Percentiles rank a stretch among this genome's conserved stretches.
These are phyloP conservation scores for Harpegnathos saltator DNA, from an alignment of 1,140 invertebrate species.

Conservation along the genomic window DNA sequence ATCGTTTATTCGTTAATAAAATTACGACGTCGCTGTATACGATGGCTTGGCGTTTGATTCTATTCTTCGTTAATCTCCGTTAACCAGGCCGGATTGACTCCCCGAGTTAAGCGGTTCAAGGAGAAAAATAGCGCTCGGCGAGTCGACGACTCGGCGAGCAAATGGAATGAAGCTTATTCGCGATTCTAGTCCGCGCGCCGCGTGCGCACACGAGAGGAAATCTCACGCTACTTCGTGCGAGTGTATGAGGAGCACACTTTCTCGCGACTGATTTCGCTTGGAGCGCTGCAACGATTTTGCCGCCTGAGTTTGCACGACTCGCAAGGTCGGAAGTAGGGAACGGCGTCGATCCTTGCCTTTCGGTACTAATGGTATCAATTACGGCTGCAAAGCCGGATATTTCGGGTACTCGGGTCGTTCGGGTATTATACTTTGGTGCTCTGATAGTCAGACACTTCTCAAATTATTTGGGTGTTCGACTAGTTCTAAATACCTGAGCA, in stretches of 20 bases:
- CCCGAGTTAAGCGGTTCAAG: slow-evolving; percentile 45
- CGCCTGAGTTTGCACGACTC: neutral
- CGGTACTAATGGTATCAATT: too few relatives aligned
- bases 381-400: too few relatives aligned
- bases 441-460: too few relatives aligned
- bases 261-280: neutral
- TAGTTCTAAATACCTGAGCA: too few relatives aligned
- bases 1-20: slow-evolving; percentile 29
- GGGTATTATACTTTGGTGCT: too few relatives aligned
- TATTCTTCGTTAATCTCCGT: slow-evolving; percentile 11
- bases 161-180: slow-evolving; percentile 25
- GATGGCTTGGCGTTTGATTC: slow-evolving; percentile 14
- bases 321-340: too few relatives aligned
- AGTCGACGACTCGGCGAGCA: neutral
- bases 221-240: neutral
- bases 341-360: too few relatives aligned
- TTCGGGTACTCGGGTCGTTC: too few relatives aligned
- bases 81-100: neutral
- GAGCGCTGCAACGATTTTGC: neutral
- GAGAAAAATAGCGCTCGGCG: slow-evolving; percentile 51
- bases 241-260: slow-evolving; percentile 6
- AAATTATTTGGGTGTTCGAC: too few relatives aligned
- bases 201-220: neutral
- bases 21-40: neutral
- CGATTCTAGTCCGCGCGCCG: neutral